These are phyloP conservation scores for Heliconius hortense DNA, from an alignment of 2,888 invertebrate species.

Conservation along the genomic window DNA sequence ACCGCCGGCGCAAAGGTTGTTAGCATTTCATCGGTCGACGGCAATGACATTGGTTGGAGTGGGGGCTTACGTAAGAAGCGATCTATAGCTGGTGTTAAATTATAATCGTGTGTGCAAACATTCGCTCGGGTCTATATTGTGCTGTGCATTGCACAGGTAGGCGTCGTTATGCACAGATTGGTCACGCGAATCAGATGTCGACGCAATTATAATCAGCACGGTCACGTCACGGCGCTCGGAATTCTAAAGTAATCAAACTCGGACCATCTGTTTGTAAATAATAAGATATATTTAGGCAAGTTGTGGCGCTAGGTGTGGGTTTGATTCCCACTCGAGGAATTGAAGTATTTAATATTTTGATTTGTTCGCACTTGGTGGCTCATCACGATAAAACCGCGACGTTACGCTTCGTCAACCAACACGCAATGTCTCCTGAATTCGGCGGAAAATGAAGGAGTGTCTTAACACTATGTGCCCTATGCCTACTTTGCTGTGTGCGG, in stretches of 20 bases:
- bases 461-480: too few relatives aligned
- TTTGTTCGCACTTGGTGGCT: too few relatives aligned
- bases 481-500: too few relatives aligned
- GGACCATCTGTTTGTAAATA: slow-evolving; percentile 67
- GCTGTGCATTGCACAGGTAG: slow-evolving; percentile 52
- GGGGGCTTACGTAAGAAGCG: slow-evolving; percentile 38
- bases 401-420: too few relatives aligned
- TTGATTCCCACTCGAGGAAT: too few relatives aligned
- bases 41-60: slow-evolving; percentile 43
- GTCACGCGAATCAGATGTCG: slow-evolving; percentile 80
- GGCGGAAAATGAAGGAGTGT: too few relatives aligned
- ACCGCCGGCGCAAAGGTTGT: slow-evolving; percentile 39
- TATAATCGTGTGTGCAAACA: slow-evolving; percentile 36
- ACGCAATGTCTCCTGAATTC: too few relatives aligned
- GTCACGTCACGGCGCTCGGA: slow-evolving; percentile 66
- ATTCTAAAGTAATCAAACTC: slow-evolving; percentile 79
- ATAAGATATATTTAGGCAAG: slow-evolving; percentile 15
- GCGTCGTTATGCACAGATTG: slow-evolving; percentile 74
- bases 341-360: too few relatives aligned
- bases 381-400: too few relatives aligned
- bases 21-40: slow-evolving; percentile 45
- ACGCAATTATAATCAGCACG: slow-evolving; percentile 78
- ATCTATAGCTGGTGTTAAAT: slow-evolving; percentile 37
- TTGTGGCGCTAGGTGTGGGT: too few relatives aligned
- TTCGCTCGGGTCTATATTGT: slow-evolving; percentile 39